These are phyloP conservation scores for Orthosia cruda DNA, from an alignment of 2,888 invertebrate species.

Conservation along the genomic window DNA sequence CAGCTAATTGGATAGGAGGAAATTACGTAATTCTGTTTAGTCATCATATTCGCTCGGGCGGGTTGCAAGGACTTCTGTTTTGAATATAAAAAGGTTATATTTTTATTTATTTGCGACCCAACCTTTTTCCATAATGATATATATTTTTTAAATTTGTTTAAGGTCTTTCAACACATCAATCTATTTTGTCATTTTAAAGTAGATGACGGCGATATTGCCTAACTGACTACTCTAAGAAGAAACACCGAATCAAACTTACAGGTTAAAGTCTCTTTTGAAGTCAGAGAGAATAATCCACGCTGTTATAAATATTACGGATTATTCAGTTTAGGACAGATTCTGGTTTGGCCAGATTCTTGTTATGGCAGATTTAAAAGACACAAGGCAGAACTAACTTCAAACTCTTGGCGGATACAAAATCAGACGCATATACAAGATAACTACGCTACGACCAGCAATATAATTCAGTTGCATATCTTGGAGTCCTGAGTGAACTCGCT, in stretches of 20 bases:
- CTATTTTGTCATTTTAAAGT: too few species aligned
- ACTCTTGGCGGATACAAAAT: not conserved
- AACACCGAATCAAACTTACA: too few species aligned
- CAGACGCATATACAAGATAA: not conserved
- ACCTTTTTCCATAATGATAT: not conserved
- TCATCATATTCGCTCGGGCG: slow-evolving; percentile 53
- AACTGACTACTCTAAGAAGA: too few species aligned
- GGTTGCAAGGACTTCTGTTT: slow-evolving; percentile 20
- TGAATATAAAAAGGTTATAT: slow-evolving; percentile 20
- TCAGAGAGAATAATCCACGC: too few species aligned
- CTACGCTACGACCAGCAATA: not conserved
- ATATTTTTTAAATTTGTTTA: too few species aligned
- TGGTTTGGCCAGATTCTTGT: too few species aligned
- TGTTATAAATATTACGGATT: not conserved
- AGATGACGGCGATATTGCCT: too few species aligned
- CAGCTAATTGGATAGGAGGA: slow-evolving; percentile 58
- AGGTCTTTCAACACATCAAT: too few species aligned
- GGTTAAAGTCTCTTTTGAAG: too few species aligned
- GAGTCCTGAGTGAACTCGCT: slow-evolving; percentile 1
- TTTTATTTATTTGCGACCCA: slow-evolving; percentile 1
- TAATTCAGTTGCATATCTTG: not conserved
- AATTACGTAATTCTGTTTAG: slow-evolving; percentile 57
- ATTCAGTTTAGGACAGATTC: too few species aligned
- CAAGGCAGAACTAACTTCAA: too few species aligned
- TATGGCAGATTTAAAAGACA: too few species aligned